Conservation (phyloP, 2,113 vertebrate species). For the Hypocryptadius cinnamomeus region DNA sequence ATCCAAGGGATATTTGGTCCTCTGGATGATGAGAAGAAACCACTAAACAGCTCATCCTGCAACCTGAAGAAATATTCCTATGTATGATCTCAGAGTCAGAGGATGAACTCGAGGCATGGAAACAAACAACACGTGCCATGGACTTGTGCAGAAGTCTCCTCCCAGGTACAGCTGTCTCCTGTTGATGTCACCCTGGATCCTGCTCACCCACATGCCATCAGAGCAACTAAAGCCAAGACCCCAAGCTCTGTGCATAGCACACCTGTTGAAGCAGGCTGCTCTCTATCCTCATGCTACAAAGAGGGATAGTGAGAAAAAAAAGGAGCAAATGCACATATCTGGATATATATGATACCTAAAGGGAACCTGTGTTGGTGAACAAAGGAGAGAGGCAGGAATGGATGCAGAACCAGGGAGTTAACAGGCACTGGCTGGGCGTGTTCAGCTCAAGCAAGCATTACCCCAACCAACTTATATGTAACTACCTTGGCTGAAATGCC, state of each 20-base stretch:
- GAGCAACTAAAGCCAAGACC: neutral
- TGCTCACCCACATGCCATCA: neutral
- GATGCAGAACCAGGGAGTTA: neutral
- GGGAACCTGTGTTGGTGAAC: neutral
- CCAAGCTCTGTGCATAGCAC: neutral
- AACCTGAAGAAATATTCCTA: neutral
- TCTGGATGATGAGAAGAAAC: neutral
- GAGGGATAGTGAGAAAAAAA: neutral
- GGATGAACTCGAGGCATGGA: neutral
- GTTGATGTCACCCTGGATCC: neutral
- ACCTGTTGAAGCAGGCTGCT: neutral
- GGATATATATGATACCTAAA: neutral
- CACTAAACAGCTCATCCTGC: neutral
- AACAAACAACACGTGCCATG: accelerated
- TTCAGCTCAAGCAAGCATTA: neutral
- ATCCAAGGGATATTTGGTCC: neutral
- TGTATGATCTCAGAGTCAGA: neutral
- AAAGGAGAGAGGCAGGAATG: neutral
- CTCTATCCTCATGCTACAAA: neutral
- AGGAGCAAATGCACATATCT: neutral
- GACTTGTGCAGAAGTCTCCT: neutral
- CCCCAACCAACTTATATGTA: neutral
- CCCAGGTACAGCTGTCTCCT: neutral
- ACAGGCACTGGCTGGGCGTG: neutral
- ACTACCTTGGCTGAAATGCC: neutral